A percentile compares a stretch with the other conserved stretches of the same genome.
Conservation (phyloP, 1,140 invertebrate genomes). For the Micrasema longulum region DNA sequence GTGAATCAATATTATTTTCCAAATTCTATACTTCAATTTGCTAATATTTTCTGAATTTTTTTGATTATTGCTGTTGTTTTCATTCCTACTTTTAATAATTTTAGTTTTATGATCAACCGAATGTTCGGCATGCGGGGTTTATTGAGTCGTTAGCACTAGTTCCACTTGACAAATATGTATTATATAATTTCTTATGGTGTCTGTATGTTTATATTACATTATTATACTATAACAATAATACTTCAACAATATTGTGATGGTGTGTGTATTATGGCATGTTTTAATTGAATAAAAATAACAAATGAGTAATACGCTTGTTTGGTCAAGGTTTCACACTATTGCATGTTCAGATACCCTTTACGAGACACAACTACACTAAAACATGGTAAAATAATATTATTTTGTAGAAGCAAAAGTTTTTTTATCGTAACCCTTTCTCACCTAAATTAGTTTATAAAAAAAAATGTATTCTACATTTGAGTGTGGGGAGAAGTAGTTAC, state of each 20-base stretch:
- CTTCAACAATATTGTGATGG: constrained; percentile 11
- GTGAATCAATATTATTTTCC: too few species aligned
- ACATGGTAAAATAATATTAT: too few species aligned
- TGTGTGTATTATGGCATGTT: constrained; percentile 23
- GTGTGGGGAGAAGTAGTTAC: too few species aligned
- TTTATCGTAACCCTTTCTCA: too few species aligned
- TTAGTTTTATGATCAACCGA: constrained; percentile 18
- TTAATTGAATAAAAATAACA: constrained; percentile 2
- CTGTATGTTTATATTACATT: constrained; percentile 22
- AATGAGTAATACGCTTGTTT: constrained; percentile 1
- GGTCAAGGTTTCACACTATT: constrained; percentile 22
- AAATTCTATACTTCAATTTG: too few species aligned
- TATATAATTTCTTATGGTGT: constrained; percentile 11
- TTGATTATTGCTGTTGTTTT: constrained; percentile 17
- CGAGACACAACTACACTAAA: too few species aligned
- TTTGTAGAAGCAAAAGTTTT: too few species aligned
- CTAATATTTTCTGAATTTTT: too few species aligned
- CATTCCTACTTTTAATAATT: constrained; percentile 18
- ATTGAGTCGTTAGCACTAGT: constrained; percentile 6
- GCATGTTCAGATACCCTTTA: constrained; percentile 15
- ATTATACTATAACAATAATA: constrained; percentile 10
- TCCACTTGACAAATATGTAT: background rate
- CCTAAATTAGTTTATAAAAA: too few species aligned
- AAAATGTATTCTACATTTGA: too few species aligned
- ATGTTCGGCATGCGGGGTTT: constrained; percentile 25